Percentiles rank a stretch among this genome's conserved stretches.
Evolutionary conservation across 1,140 invertebrate species (phyloP).

Genomic region (Lycorma delicatula): DNA sequence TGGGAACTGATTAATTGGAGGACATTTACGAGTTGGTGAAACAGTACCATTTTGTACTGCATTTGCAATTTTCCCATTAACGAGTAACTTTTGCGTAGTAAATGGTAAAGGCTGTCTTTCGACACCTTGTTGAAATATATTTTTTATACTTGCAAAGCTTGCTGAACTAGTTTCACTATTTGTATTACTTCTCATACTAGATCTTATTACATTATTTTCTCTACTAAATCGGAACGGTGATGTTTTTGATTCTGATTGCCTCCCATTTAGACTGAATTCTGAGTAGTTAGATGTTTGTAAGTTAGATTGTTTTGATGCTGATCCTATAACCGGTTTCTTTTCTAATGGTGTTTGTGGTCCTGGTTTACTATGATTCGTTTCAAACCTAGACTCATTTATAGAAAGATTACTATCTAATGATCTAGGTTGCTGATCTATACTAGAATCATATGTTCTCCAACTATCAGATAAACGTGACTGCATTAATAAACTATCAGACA

Average conservation of each 20-base stretch:
- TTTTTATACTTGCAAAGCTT: not conserved
- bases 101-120: conserved; percentile 23
- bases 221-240: too few species aligned
- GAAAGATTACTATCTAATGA: conserved; percentile 26
- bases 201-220: too few species aligned
- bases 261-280: too few species aligned
- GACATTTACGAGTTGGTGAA: not conserved
- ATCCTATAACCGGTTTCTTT: conserved; percentile 18
- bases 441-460: not conserved
- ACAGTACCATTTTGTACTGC: conserved; percentile 22
- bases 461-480: too few species aligned
- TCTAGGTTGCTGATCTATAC: conserved; percentile 15
- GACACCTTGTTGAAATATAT: conserved; percentile 2
- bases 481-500: not conserved
- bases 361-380: conserved; percentile 19
- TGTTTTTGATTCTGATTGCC: too few species aligned
- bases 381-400: conserved; percentile 16
- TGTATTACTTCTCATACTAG: too few species aligned
- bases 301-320: too few species aligned
- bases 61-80: conserved; percentile 41
- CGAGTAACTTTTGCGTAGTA: conserved; percentile 39
- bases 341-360: conserved; percentile 24
- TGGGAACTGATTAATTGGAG: not conserved
- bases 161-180: too few species aligned
- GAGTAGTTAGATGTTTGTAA: too few species aligned